Base-by-base conservation (phyloP, 1,140 invertebrate genomes). In the Drosophila nigrodunni region DNA sequence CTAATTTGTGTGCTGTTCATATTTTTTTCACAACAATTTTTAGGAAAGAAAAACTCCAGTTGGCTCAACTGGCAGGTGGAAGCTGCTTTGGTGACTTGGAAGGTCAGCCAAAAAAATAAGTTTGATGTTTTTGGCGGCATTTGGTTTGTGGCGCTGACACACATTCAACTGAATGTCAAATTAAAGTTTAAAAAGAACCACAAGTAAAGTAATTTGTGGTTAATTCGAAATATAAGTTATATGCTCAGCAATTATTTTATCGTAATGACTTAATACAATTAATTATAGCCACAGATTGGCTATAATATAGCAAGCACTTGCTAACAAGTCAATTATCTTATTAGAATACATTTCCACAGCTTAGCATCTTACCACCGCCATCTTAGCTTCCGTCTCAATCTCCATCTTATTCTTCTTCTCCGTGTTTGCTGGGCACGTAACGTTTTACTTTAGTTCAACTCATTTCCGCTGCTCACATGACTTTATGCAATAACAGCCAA, bases 401-500 rank as follows among this genome's bases (percentile, higher is more conserved):
- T 15, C 13, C 39, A 52, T 21, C 8, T 10, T 2, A 6, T 3
- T 15, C 5, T 5, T 9, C 30, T 25, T 13, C 44, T 18, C 54
- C n/a, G n/a, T 15, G 30, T 46, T 34, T 52, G 47, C 10, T 41
- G 18, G 72, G 57, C 83, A 87, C 83, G 85, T 89, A 88, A 59
- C 77, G 66, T 61, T 88, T 89, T 80, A 80, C 85, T 80, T 88
- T 77, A 83, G 85, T 70, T 89, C 79, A 88, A 87, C 83, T 87
- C 83, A 87, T 87, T 87, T 87, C 83, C 83, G 80, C 73, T 58
- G 66, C 77, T 87, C 83, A 83, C 85, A 88, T 89, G 85, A 89
- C 85, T 89, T 89, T 89, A 89, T 89, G 83, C 83, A 89, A 89
- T 89, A 88, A 89, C 83, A 74, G 76, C 59, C 77, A 89, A 87